Base-by-base conservation (phyloP, 2,888 invertebrate genomes). In the Octonoba sinensis region DNA sequence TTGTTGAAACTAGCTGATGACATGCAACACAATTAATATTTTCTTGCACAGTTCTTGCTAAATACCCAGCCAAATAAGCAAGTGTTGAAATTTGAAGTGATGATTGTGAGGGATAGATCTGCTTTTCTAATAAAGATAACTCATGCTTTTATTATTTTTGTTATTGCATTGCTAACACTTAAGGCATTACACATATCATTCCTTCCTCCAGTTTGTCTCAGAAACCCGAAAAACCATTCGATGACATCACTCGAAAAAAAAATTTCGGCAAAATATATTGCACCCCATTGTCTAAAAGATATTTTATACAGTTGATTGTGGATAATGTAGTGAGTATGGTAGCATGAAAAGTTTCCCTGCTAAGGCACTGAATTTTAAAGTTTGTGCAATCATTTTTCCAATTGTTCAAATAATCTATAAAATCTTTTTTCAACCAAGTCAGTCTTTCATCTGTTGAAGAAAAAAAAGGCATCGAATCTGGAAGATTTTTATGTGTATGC, bases 161-260 rank as follows among this genome's bases (percentile, higher is more conserved):
- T 20, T 3, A 20, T 13, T 24, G 60, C 22, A 22, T 60, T 13
- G 11, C 22, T 24, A 8, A 6, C 22, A 20, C 6, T 22, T 60
- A 60, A 60, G 4, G 60, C 60, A 22, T 60, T 60, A 12, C 11
- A 12, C 4, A 12, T 60, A 60, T 60, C 60, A 60, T 60, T 60
- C 12, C 27, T 24, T 13, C 27, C 60, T 20, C 60, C 60, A 20
- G 11, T 4, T 22, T 60, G 60, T 60, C 60, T 13, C 13, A 60
- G 22, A 16, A 20, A 60, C 13, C 60, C 60, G 16, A 60, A 60
- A 12, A 60, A 60, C 3, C 22, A 60, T 18, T 60, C 27, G 12
- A 60, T 16, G 11, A 22, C 27, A 16, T 60, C 60, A 60, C 60
- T 60, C 3, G 60, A n/a, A n/a, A 60, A 16, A 60, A 60, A 22